Evolutionary conservation across 2,888 invertebrate species (phyloP), one percentile per base, ranked within the genome.

Genomic region (Punctoribates punctum): DNA sequence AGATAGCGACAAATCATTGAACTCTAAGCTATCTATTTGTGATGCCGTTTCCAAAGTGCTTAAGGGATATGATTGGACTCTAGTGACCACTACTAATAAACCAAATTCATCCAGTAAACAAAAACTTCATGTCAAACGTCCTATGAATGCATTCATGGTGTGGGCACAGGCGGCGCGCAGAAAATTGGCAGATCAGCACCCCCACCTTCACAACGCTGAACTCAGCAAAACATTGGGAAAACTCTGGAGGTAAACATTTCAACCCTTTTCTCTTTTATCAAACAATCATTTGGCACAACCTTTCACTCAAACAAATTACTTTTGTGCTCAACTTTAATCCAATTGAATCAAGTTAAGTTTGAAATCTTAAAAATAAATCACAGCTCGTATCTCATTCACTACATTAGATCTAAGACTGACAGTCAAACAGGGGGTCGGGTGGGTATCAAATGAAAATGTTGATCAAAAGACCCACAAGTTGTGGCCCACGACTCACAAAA

Each of bases 81-180:
- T 93, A 80, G 91, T 94, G 74, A 93, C 94, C 60, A 91, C 92
- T 82, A 91, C 93, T 17, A 90, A 90, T 82, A 93, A 91, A 93
- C 57, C 73, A 0, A 74, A 46, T 27, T 74, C 73, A 23, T 72
- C 76, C 0, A 75, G 78, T 25, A 79, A 79, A 67, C 73, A 79
- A 27, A 77, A 79, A 74, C 73, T 79, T 20, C 96, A 96, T 85
- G 94, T 97, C 78, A 96, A 96, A 85, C 87, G 96, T 72, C 96
- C 96, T 0, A 97, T 97, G 96, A 97, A 97, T 84, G 96, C 96
- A 0, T 97, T 97, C 84, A 97, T 97, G 96, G 96, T 97, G 74
- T 97, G 96, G 91, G 96, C 96, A 0, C 96, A 96, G 83, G 96
- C 96, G 13, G 96, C 96, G 78, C 88, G 96, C 79, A 87, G 93